These are phyloP conservation scores for Oligia fasciuncula DNA, from an alignment of 2,888 invertebrate species.

Conservation along the genomic window DNA sequence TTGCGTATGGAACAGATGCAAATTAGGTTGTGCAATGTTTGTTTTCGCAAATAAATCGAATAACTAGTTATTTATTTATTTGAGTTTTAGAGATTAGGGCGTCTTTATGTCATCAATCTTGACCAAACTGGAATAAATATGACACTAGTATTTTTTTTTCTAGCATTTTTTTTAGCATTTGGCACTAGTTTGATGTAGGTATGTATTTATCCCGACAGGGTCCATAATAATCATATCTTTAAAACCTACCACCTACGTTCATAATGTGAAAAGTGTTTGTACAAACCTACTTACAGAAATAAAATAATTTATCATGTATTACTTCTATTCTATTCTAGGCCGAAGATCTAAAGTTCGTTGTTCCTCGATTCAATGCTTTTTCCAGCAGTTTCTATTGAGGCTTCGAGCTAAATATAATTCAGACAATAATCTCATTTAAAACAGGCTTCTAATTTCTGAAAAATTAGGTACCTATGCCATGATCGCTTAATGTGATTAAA, in stretches of 20 bases:
- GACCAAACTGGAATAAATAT: not conserved
- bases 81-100: not conserved
- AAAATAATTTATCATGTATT: not conserved
- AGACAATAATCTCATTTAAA: not conserved
- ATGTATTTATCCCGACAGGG: not conserved
- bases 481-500: too few relatives aligned
- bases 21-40: not conserved
- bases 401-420: constrained; percentile 9
- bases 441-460: not conserved
- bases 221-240: not conserved
- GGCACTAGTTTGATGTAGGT: not conserved
- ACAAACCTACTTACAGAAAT: too few relatives aligned
- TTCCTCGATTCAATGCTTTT: constrained; percentile 2
- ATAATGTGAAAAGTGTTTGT: too few relatives aligned
- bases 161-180: too few relatives aligned
- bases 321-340: not conserved
- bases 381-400: not conserved
- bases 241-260: too few relatives aligned
- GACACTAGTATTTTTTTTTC: too few relatives aligned
- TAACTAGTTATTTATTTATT: not conserved
- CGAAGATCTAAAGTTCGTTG: constrained; percentile 17
- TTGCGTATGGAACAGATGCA: not conserved
- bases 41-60: not conserved
- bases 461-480: not conserved
- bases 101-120: not conserved